These are phyloP conservation scores for Candoia aspera DNA, from an alignment of 2,113 vertebrate species.

Conservation along the genomic window DNA sequence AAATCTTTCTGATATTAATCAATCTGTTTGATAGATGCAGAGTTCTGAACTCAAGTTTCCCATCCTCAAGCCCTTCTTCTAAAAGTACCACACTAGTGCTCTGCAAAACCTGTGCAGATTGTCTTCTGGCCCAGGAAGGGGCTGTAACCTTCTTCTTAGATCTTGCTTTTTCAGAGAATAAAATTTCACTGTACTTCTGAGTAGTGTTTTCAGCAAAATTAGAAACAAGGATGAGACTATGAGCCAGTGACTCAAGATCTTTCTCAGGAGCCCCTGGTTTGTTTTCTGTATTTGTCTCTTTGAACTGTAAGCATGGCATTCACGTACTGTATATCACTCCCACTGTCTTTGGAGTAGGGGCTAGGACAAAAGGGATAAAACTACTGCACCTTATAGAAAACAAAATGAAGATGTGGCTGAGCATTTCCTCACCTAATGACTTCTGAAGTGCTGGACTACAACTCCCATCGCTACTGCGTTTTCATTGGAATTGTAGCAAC, in stretches of 20 bases:
- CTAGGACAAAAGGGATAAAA: not conserved
- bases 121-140: not conserved
- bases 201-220: not conserved
- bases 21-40: not conserved
- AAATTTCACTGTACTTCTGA: fast-evolving
- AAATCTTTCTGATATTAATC: not conserved
- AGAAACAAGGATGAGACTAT: not conserved
- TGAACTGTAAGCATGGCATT: not conserved
- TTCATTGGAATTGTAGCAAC: not conserved
- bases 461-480: not conserved
- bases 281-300: not conserved
- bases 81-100: not conserved
- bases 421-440: not conserved
- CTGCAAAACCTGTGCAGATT: not conserved
- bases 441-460: not conserved
- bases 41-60: not conserved
- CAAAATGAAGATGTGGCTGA: not conserved
- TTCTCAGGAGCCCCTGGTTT: not conserved
- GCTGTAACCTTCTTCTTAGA: not conserved
- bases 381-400: no score
- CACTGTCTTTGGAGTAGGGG: not conserved
- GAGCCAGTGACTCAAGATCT: not conserved
- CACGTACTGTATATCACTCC: not conserved
- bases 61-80: not conserved
- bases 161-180: fast-evolving